phyloP scores from a whole-genome alignment of 2,888 invertebrate genomes.

The Athalia cordata region DNA sequence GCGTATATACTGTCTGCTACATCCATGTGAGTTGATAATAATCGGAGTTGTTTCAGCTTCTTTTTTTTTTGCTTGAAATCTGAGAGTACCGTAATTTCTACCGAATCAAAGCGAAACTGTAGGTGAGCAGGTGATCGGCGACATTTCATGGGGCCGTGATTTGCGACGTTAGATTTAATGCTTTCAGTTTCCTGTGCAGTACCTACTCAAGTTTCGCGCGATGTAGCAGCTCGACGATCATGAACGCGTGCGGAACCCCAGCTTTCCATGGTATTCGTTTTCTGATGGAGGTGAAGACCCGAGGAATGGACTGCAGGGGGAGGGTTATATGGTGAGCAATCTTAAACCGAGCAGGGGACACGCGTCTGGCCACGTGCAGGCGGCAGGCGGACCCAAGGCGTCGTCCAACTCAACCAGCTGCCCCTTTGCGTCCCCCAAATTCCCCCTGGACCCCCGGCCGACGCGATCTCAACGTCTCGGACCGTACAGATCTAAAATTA shows the following conservation, averaged over 20 bases:
- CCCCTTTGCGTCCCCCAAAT: constrained; percentile 29
- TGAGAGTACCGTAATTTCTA: too few species aligned
- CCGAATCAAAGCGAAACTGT: background rate
- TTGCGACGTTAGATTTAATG: constrained; percentile 21
- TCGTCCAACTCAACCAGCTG: constrained; percentile 37
- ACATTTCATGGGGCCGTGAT: background rate
- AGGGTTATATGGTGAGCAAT: constrained; percentile 37
- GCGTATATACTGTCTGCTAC: constrained; percentile 14
- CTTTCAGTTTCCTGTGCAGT: constrained; percentile 17
- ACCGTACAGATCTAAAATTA: constrained; percentile 39
- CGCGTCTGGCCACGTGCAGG: constrained; percentile 43
- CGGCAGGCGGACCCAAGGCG: constrained; percentile 1
- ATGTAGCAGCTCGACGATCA: background rate
- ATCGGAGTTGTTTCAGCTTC: background rate
- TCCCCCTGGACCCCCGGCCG: constrained; percentile 24
- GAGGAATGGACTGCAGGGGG: constrained; percentile 20
- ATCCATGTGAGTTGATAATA: constrained; percentile 4
- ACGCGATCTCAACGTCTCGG: constrained; percentile 22
- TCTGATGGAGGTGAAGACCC: constrained; percentile 2
- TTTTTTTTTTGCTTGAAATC: background rate
- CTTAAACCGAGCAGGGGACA: constrained; percentile 39
- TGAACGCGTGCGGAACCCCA: constrained; percentile 34
- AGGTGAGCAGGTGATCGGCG: constrained; percentile 19
- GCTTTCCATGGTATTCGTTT: constrained; percentile 3
- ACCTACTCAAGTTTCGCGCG: constrained; percentile 39